Evolutionary conservation across 2,888 invertebrate genomes (phyloP).

Genomic region (Dasysyrphus albostriatus): DNA sequence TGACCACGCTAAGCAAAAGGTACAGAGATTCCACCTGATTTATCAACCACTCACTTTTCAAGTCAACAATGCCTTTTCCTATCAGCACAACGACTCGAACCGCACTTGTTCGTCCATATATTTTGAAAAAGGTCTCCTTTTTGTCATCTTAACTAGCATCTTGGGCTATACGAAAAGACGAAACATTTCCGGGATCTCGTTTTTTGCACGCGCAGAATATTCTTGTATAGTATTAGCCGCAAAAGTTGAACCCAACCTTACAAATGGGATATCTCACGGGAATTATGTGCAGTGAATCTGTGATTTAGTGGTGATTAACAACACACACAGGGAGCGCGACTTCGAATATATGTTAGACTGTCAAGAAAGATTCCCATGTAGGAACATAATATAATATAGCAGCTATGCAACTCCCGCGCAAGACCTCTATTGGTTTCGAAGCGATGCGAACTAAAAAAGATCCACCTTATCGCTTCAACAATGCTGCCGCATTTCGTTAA

Average conservation of each 20-base stretch:
- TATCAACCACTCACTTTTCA: conserved; percentile 43
- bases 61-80: conserved; percentile 52
- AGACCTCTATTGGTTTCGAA: background rate
- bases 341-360: conserved; percentile 45
- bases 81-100: conserved; percentile 29
- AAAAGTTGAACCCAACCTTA: conserved; percentile 39
- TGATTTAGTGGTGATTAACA: conserved; percentile 76
- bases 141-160: conserved; percentile 70
- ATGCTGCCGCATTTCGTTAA: conserved; percentile 71
- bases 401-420: conserved; percentile 61
- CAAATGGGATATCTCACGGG: conserved; percentile 73
- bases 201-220: conserved; percentile 41
- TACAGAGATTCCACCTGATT: conserved; percentile 46
- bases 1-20: background rate
- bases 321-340: conserved; percentile 48
- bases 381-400: background rate
- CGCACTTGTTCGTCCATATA: conserved; percentile 13
- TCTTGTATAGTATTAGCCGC: background rate
- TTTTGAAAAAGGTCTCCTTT: conserved; percentile 39
- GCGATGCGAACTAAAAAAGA: conserved; percentile 21
- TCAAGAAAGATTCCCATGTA: conserved; percentile 49
- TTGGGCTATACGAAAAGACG: background rate
- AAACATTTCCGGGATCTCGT: conserved; percentile 69
- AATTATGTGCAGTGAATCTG: conserved; percentile 71
- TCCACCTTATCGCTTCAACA: conserved; percentile 67